phyloP scores from a whole-genome alignment of 2,113 vertebrate genomes.

The Spea bombifrons region DNA sequence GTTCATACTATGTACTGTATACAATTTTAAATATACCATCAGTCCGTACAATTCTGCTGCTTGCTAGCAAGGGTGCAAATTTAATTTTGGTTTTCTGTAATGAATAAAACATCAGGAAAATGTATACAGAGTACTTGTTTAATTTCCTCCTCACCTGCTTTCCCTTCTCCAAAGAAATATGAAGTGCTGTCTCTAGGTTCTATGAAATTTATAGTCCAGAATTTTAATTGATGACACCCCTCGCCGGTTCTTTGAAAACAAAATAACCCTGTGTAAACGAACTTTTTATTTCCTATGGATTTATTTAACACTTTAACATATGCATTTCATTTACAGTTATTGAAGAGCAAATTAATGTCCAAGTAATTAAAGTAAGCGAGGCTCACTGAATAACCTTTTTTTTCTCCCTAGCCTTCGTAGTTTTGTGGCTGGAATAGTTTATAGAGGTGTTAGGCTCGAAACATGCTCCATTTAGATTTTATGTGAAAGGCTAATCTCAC shows the following conservation, averaged over 20 bases:
- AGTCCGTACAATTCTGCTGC: slow-evolving; percentile 53
- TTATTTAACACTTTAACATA: slow-evolving; percentile 24
- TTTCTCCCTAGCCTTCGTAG: not conserved
- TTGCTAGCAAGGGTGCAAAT: slow-evolving; percentile 58
- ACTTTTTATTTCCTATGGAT: slow-evolving; percentile 2
- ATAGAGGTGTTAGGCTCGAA: slow-evolving; percentile 44
- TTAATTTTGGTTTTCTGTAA: slow-evolving; percentile 56
- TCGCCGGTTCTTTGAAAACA: slow-evolving; percentile 13
- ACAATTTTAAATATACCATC: slow-evolving; percentile 51
- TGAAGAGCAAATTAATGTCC: slow-evolving; percentile 12
- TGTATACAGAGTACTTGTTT: slow-evolving; percentile 56
- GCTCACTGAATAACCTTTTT: slow-evolving; percentile 22
- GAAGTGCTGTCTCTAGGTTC: slow-evolving; percentile 53
- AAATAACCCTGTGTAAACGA: slow-evolving; percentile 15
- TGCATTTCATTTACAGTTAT: slow-evolving; percentile 39
- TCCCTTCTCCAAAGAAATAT: slow-evolving; percentile 56
- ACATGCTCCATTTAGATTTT: slow-evolving; percentile 38
- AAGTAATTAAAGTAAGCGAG: slow-evolving; percentile 36
- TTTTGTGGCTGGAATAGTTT: slow-evolving; percentile 29
- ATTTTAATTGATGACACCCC: slow-evolving; percentile 44
- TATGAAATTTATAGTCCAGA: slow-evolving; percentile 39
- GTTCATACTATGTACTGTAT: slow-evolving; percentile 10
- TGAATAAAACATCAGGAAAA: slow-evolving; percentile 64
- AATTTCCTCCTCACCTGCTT: slow-evolving; percentile 61
- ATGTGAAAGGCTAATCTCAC: slow-evolving; percentile 44